Evolutionary conservation across 2,113 vertebrate species (phyloP).

Genomic region (Callocephalon fimbriatum): DNA sequence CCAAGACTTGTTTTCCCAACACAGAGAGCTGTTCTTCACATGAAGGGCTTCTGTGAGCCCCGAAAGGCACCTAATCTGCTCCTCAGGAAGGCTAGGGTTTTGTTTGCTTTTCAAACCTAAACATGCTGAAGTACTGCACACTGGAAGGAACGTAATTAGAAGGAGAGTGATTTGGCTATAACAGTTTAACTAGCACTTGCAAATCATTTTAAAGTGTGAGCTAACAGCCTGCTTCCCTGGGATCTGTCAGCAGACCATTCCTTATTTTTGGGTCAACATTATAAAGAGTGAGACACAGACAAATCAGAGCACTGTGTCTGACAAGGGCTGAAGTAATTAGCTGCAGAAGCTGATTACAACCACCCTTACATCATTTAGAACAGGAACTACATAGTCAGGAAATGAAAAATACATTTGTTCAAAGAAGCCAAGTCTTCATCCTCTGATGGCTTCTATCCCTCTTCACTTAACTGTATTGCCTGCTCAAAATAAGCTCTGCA

Average conservation of each 20-base stretch:
- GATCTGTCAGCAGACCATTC: not conserved
- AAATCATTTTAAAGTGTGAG: not conserved
- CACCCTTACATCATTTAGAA: not conserved
- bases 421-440: conserved; percentile 10
- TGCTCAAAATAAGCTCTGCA: conserved; percentile 12
- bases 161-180: not conserved
- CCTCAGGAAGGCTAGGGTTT: not conserved
- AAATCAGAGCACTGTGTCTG: not conserved
- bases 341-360: not conserved
- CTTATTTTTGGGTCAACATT: not conserved
- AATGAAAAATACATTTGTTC: not conserved
- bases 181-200: not conserved
- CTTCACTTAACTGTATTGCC: not conserved
- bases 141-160: not conserved
- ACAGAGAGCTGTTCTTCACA: not conserved
- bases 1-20: not conserved
- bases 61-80: not conserved
- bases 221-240: not conserved
- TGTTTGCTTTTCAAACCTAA: not conserved
- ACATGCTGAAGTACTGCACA: not conserved
- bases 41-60: not conserved
- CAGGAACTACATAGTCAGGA: not conserved
- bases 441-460: not conserved
- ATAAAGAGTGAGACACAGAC: not conserved
- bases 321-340: not conserved